Base-by-base conservation (phyloP, 2,888 invertebrate species). In the Meteorus colon region DNA sequence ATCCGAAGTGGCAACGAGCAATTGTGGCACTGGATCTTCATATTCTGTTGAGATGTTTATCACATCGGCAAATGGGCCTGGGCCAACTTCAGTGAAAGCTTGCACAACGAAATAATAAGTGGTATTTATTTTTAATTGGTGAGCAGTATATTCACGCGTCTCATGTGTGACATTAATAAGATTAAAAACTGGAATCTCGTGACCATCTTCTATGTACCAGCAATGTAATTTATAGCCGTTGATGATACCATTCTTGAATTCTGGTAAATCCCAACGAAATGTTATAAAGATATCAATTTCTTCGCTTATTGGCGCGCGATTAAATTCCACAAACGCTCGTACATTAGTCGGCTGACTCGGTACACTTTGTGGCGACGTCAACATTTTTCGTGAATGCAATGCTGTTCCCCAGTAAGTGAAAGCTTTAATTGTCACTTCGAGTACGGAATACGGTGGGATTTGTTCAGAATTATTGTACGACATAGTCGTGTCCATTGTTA, bases 321-420 rank as follows among this genome's bases (percentile, higher is more conserved):
- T 85, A 24, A 92, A 92, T 16, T 92, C 92, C 59, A 96, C 92
- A 86, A 95, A 98, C 6, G 95, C 93, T 62, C 97, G 91, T 0
- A 96, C 92, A 73, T 93, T 92, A 0, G 91, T 90, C 0, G 97
- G 97, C 31, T 93, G 93, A 1, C 94, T 93, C 0, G 97, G 97
- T 29, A 93, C 93, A 12, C 96, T 95, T 78, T 95, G 93, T 0
- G 97, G 97, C 0, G 97, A 95, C 83, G 92, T 92, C 0, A 95
- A 86, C n/a, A 90, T 90, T 0, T 92, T 92, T 0, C 92, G 91
- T 0, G 93, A 92, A 24, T 93, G 92, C 1, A 92, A 90, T 0
- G 96, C 94, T 2, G 94, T 93, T 19, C 95, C 95, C 97, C 97
- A 97, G 83, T 94, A 94, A 0, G 97, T 96, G 86, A 94, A 95